Evolutionary conservation across 2,113 vertebrate species (phyloP), one percentile per base, ranked within the genome.

Genomic region (Tautogolabrus adspersus): DNA sequence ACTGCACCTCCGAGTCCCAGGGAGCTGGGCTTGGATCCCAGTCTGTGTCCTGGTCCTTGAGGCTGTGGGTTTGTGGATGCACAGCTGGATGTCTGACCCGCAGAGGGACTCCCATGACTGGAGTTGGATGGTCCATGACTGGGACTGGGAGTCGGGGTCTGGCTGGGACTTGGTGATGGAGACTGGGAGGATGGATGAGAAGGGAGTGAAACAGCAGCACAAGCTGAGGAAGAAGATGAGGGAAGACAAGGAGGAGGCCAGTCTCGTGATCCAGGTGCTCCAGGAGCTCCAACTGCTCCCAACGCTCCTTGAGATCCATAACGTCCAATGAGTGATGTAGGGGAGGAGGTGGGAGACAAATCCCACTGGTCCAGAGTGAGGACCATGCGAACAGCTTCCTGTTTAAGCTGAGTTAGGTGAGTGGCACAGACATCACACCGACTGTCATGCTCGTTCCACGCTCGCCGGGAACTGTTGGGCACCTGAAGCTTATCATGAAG

Each of bases 321-420:
- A 68, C 96, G 94, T 19, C 94, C 85, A 94, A 77, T 0, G 66
- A 95, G 82, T 88, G 5, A 94, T 87, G 56, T 95, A 0, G 97
- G 97, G 0, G 97, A 99, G 19, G 97, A 97, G 40, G 96, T 91
- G 1, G 97, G 97, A 0, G 96, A 97, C 60, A 93, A 65, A 68
- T 98, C 96, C 0, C 93, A 96, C 54, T 95, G 97, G 84, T 98
- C 97, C 0, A 96, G 94, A 21, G 95, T 95, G 73, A 98, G 94
- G 83, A 99, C 97, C 96, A 98, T 96, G 87, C 96, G 97, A 77
- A 99, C 95, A 2, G 98, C 98, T 90, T 99, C 97, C 93, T 99
- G 97, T 92, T 99, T 99, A 77, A 99, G 81, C 88, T 98, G 97
- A 86, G 96, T 98, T 87, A 99, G 93, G 90, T 98, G 97, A 0